These are phyloP conservation scores for Scolopax bukidnonensis DNA, from an alignment of 2,797 vertebrate species.

Conservation along the genomic window DNA sequence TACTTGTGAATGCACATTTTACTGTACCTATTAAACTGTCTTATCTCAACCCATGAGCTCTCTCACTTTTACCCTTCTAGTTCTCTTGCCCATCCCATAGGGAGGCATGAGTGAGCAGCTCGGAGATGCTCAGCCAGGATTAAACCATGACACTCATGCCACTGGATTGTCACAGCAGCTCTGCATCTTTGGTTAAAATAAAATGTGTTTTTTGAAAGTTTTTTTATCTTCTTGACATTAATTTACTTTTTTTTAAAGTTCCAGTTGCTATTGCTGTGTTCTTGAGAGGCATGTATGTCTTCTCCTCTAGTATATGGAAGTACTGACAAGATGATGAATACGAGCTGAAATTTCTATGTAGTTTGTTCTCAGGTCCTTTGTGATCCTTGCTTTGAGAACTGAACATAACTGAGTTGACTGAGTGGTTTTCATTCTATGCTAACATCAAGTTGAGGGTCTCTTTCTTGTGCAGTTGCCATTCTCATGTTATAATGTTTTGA, in stretches of 20 bases:
- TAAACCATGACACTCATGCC: background rate
- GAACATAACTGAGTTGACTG: background rate
- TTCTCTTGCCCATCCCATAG: fast-evolving
- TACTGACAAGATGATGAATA: background rate
- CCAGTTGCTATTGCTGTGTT: background rate
- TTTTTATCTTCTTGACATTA: background rate
- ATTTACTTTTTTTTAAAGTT: background rate
- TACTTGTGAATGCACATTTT: background rate
- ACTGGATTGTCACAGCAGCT: background rate
- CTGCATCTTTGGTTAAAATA: background rate
- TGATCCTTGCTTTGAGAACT: background rate
- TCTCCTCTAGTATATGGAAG: background rate
- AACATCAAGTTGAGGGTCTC: background rate
- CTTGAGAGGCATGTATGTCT: background rate
- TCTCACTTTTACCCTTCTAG: background rate
- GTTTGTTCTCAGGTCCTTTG: background rate
- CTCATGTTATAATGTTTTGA: background rate
- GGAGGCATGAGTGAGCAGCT: background rate
- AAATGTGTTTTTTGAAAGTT: background rate
- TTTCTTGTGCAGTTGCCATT: background rate
- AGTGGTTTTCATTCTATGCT: background rate
- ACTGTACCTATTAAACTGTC: background rate
- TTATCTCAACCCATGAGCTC: background rate
- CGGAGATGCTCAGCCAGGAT: fast-evolving
- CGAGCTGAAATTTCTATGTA: background rate